These are phyloP conservation scores for Coilia nasus DNA, from an alignment of 2,797 vertebrate genomes.

Conservation along the genomic window DNA sequence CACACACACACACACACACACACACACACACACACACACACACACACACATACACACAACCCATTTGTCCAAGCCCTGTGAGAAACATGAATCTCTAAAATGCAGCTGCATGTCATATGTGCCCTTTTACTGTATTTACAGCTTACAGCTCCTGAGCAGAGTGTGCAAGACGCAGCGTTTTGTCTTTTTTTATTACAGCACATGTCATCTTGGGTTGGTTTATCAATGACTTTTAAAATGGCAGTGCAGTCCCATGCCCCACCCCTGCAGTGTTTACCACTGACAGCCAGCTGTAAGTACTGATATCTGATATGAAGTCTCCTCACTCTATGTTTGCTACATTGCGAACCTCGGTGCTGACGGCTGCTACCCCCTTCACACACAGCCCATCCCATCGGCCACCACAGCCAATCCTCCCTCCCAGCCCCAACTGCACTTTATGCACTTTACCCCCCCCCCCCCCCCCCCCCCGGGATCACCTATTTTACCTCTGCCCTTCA, in stretches of 20 bases:
- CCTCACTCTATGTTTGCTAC: too few relatives aligned
- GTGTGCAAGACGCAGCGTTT: background rate
- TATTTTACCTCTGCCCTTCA: too few relatives aligned
- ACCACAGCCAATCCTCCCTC: too few relatives aligned
- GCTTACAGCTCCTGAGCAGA: background rate
- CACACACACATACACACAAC: background rate
- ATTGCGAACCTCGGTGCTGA: too few relatives aligned
- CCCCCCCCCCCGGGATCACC: too few relatives aligned
- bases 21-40: background rate
- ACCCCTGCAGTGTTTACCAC: background rate
- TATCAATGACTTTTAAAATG: background rate
- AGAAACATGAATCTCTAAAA: background rate
- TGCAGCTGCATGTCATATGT: background rate
- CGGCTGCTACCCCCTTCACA: too few relatives aligned
- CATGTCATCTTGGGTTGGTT: background rate
- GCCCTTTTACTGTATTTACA: conserved; percentile 1
- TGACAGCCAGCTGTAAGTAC: background rate
- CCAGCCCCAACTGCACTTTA: too few relatives aligned
- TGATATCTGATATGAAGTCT: too few relatives aligned
- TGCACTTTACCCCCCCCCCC: too few relatives aligned
- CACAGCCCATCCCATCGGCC: too few relatives aligned
- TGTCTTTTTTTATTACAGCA: background rate
- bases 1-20: background rate
- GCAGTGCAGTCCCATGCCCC: background rate
- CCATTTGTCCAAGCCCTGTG: background rate